A percentile compares a stretch with the other conserved stretches of the same genome.
phyloP scores from a whole-genome alignment of 2,113 vertebrate species.

The Gobius niger region DNA sequence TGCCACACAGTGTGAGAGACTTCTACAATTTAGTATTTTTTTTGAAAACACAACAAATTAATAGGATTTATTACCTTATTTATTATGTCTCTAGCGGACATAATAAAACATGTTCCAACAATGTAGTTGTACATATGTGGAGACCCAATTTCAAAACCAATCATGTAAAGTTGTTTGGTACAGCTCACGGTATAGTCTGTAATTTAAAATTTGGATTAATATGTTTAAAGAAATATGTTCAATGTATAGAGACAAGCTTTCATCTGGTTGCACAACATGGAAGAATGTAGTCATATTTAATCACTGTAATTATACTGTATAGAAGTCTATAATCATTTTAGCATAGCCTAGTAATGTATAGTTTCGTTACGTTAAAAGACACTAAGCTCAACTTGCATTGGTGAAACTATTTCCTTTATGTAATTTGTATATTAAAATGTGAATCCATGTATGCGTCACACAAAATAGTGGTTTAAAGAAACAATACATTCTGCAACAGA shows the following conservation, averaged over 20 bases:
- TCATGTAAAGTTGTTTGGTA: background rate
- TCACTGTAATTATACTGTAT: background rate
- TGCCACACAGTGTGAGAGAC: too few relatives aligned
- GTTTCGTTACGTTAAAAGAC: background rate
- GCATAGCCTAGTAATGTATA: background rate
- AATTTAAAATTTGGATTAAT: background rate
- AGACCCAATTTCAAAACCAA: background rate
- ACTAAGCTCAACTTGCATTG: background rate
- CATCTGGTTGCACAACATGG: background rate
- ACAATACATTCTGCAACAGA: constrained; percentile 51
- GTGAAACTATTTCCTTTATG: background rate
- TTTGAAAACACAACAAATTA: too few relatives aligned
- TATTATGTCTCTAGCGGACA: background rate
- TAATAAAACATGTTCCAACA: background rate
- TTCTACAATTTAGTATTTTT: too few relatives aligned
- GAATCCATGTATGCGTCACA: too few relatives aligned
- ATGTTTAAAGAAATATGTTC: background rate
- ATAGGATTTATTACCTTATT: too few relatives aligned
- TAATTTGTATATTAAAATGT: background rate
- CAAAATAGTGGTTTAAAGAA: background rate
- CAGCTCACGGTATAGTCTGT: background rate
- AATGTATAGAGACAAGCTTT: background rate
- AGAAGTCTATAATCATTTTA: background rate
- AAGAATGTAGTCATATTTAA: background rate
- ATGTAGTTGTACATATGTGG: background rate